Conservation (phyloP, 1,140 invertebrate species). For the Ylistrum balloti region DNA sequence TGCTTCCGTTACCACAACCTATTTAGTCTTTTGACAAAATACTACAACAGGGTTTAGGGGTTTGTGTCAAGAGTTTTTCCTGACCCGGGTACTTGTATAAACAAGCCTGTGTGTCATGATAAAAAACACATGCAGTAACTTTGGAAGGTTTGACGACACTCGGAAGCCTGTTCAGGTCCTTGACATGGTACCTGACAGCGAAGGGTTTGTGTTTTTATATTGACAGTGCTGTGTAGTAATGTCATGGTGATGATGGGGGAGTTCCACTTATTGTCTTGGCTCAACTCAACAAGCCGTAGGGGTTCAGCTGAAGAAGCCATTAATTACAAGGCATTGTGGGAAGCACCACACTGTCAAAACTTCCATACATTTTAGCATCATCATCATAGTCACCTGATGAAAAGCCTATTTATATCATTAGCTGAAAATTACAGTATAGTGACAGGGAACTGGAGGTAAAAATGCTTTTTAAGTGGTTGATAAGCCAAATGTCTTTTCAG, state of each 20-base stretch:
- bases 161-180: conserved; percentile 19
- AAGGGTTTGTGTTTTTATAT: conserved; percentile 1
- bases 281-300: conserved; percentile 22
- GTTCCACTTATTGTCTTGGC: conserved; percentile 32
- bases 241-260: not conserved
- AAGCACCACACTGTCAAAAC: conserved; percentile 24
- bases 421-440: not conserved
- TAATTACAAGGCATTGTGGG: conserved; percentile 38
- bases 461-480: not conserved
- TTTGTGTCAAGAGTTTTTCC: conserved; percentile 2
- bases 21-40: conserved; percentile 29
- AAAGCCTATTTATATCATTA: not conserved
- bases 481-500: conserved; percentile 11
- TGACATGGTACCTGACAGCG: conserved; percentile 7
- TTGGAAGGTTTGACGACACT: conserved; percentile 9
- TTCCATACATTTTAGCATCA: conserved; percentile 39
- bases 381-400: not conserved
- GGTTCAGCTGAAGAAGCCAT: not conserved
- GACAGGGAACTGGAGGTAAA: not conserved
- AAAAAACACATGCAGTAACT: not conserved
- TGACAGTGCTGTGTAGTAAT: not conserved
- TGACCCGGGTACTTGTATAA: conserved; percentile 33
- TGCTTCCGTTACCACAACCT: not conserved
- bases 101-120: not conserved
- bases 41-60: not conserved